These are phyloP conservation scores for Mus pahari DNA, from an alignment of 2,113 vertebrate genomes.

Conservation along the genomic window DNA sequence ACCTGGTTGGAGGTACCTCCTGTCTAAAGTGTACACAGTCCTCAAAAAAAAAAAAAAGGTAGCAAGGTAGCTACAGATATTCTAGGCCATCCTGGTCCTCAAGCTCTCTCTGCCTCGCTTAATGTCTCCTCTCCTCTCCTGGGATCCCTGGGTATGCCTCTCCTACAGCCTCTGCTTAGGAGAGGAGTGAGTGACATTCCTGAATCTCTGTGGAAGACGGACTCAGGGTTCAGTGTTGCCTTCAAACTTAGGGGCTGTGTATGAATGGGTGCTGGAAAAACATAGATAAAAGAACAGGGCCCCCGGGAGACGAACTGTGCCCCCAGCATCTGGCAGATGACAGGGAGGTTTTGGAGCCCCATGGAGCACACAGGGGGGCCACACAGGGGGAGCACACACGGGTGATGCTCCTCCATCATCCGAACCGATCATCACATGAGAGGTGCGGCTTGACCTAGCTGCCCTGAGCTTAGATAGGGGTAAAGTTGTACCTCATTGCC, in stretches of 20 bases:
- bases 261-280: not conserved
- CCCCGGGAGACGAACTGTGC: fast-evolving
- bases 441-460: not conserved
- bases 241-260: not conserved
- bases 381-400: not conserved
- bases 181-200: not conserved
- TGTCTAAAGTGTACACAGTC: not conserved
- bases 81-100: not conserved
- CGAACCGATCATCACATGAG: not conserved
- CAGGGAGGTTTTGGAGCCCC: not conserved
- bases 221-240: not conserved
- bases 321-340: not conserved
- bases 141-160: not conserved
- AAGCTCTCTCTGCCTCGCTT: not conserved
- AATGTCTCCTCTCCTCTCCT: not conserved
- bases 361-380: not conserved
- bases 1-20: not conserved
- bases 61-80: fast-evolving
- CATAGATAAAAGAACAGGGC: not conserved
- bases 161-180: not conserved
- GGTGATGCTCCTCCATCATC: not conserved
- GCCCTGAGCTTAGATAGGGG: not conserved
- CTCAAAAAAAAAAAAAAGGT: not conserved
- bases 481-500: not conserved
- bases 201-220: not conserved